These are phyloP conservation scores for Pelobates fuscus DNA, from an alignment of 2,113 vertebrate species.

Conservation along the genomic window DNA sequence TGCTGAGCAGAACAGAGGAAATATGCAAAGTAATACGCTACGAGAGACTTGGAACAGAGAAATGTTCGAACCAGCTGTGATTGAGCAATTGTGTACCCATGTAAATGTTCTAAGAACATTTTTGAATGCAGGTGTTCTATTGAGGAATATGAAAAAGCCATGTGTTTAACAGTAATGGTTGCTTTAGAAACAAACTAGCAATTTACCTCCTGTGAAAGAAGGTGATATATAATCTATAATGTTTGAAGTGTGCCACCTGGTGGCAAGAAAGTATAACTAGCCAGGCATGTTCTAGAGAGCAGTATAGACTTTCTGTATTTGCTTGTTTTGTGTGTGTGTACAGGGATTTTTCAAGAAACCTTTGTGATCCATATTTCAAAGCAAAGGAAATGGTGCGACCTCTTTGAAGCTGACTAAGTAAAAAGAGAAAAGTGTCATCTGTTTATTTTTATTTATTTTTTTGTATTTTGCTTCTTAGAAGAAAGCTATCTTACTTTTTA, in stretches of 20 bases:
- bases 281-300: no score
- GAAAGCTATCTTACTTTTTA: no score
- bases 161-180: slow-evolving; percentile 8
- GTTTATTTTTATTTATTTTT: no score
- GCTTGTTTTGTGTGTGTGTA: no score
- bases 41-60: background rate
- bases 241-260: slow-evolving; percentile 8
- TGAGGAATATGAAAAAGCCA: slow-evolving; percentile 1
- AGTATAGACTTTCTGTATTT: no score
- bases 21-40: slow-evolving; percentile 24
- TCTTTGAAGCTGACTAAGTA: no score
- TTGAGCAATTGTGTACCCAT: slow-evolving; percentile 17
- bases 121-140: slow-evolving; percentile 44
- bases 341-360: no score
- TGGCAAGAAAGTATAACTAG: slow-evolving; percentile 6
- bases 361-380: no score
- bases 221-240: background rate
- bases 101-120: slow-evolving; percentile 37
- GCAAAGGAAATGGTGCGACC: no score
- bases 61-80: background rate
- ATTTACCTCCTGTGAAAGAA: background rate
- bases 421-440: no score
- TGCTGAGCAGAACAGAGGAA: background rate
- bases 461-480: no score
- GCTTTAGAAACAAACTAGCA: slow-evolving; percentile 36